Evolutionary conservation across 2,888 invertebrate genomes (phyloP).

Genomic region (Protodeltote pygarga): DNA sequence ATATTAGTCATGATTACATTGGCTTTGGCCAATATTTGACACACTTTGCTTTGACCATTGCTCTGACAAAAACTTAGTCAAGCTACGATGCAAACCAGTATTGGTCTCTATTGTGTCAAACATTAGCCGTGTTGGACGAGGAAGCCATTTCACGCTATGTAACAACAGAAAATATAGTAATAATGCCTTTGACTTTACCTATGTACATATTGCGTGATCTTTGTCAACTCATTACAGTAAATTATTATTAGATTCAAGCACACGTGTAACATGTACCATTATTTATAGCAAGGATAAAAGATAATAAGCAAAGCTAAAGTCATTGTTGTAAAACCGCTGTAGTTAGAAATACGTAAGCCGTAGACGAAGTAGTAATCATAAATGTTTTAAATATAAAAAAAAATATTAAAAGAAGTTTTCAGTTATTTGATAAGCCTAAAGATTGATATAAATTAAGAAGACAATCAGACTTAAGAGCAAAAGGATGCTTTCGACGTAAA

Average conservation of each 20-base stretch:
- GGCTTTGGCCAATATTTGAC: background rate
- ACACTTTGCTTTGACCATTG: background rate
- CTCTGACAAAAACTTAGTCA: constrained; percentile 5
- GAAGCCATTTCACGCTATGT: background rate
- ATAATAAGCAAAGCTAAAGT: too few species aligned
- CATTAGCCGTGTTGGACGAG: background rate
- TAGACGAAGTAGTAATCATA: too few species aligned
- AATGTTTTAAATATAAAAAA: too few species aligned
- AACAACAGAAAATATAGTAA: constrained; percentile 17
- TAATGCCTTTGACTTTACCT: background rate
- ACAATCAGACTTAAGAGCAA: too few species aligned
- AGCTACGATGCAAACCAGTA: constrained; percentile 3
- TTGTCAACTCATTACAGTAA: constrained; percentile 11
- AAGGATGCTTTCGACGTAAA: background rate
- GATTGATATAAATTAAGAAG: too few species aligned
- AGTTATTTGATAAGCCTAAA: too few species aligned
- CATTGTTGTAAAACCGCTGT: too few species aligned
- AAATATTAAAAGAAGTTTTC: too few species aligned
- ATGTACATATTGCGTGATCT: background rate
- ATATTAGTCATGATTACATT: constrained; percentile 21
- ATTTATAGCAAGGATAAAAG: too few species aligned
- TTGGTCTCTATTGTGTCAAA: constrained; percentile 8
- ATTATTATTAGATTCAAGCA: constrained; percentile 17
- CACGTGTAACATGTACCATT: constrained; percentile 16
- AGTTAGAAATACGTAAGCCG: too few species aligned